Evolutionary conservation across 2,888 invertebrate species (phyloP).

Genomic region (Bembecia ichneumoniformis): DNA sequence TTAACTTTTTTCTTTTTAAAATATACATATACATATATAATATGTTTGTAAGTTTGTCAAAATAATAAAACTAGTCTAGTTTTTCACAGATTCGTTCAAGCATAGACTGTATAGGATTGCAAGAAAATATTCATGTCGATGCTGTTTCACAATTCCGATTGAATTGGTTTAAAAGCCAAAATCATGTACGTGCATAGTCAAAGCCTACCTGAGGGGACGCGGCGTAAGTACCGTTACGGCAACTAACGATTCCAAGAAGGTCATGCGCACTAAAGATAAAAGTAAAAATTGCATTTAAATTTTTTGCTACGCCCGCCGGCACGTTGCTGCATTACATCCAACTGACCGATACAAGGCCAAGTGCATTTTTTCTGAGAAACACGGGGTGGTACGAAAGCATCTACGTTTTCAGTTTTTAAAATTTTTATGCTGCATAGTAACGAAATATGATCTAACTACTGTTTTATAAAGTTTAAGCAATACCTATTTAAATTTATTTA

Average conservation of each 20-base stretch:
- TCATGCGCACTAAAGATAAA: constrained; percentile 56
- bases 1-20: neutral
- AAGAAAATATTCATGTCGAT: neutral
- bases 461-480: too few species aligned
- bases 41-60: too few species aligned
- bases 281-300: constrained; percentile 43
- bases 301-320: constrained; percentile 37
- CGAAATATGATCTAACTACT: too few species aligned
- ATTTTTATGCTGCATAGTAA: too few species aligned
- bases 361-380: constrained; percentile 11
- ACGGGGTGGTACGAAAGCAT: neutral
- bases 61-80: too few species aligned
- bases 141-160: neutral
- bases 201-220: constrained; percentile 45
- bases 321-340: constrained; percentile 18
- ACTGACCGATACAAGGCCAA: constrained; percentile 17
- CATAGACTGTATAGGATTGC: too few species aligned
- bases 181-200: neutral
- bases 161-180: neutral
- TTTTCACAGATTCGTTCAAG: too few species aligned
- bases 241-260: constrained; percentile 63
- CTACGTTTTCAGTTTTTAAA: neutral
- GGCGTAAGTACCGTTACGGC: constrained; percentile 55
- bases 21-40: neutral
- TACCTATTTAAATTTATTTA: too few species aligned